Evolutionary conservation across 2,888 invertebrate genomes (phyloP), one percentile per base, ranked within the genome.

Genomic region (Podotricha telesiphe): DNA sequence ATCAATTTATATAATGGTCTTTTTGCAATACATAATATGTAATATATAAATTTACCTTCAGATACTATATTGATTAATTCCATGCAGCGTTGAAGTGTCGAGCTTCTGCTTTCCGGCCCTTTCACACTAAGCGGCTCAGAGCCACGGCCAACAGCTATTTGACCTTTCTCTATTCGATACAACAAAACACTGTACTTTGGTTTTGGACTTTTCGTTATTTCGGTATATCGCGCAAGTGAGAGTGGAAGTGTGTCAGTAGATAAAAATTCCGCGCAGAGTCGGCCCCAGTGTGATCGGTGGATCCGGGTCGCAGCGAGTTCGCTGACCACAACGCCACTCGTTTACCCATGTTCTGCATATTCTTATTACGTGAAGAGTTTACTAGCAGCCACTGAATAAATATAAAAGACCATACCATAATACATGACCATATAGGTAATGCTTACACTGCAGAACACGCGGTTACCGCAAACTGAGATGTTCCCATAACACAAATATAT

Each of bases 231-330:
- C 70, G 17, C 34, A 48, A 68, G 70, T 68, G 70, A 72, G 71
- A 71, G 66, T 73, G 77, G 78, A 85, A 84, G 84, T 87, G 78
- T 86, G 86, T 85, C 84, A 85, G 79, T 82, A 73, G 82, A 75
- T 74, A 76, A 67, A 79, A 81, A 81, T n/a, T n/a, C 84, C 84
- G 83, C 80, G 75, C 75, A 8, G n/a, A 42, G 58, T 20, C 79
- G 81, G 83, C 82, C 80, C 75, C 76, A 78, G 82, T 80, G 85
- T 82, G 82, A 81, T 84, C 85, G 82, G 84, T 83, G 85, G n/a
- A 90, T 90, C 90, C 90, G 89, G 90, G 90, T 90, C 90, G 86
- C 70, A 77, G 77, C 76, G 76, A 74, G 76, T 71, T 73, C 72
- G 76, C 74, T 78, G 77, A 79, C 78, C 79, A 77, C 79, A 77